These are phyloP conservation scores for Seira ritae DNA, from an alignment of 2,888 invertebrate genomes.

Conservation along the genomic window DNA sequence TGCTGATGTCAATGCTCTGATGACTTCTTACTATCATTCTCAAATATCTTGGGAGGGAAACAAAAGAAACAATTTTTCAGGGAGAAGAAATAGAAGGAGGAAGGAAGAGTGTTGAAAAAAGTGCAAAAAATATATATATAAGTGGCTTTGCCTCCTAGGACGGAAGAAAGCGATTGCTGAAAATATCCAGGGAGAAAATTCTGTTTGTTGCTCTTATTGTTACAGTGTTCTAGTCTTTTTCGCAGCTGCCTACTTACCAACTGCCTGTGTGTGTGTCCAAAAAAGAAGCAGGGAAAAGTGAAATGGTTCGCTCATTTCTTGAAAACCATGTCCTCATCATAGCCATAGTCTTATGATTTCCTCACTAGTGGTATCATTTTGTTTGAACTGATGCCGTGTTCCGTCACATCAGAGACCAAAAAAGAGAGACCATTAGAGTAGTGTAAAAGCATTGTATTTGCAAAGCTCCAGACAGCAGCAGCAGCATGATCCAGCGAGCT, in stretches of 20 bases:
- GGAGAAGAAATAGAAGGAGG: too few relatives aligned
- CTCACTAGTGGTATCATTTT: slow-evolving; percentile 10
- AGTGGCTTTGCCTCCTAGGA: neutral
- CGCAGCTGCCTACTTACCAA: neutral
- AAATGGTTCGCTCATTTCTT: slow-evolving; percentile 4
- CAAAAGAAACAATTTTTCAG: too few relatives aligned
- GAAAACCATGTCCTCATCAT: neutral
- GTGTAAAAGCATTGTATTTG: slow-evolving; percentile 14
- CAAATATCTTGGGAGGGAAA: neutral
- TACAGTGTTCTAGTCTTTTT: neutral
- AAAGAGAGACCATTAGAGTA: slow-evolving; percentile 14
- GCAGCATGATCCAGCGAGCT: neutral
- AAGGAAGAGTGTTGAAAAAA: neutral
- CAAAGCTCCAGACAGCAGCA: neutral
- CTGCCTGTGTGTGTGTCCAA: too few relatives aligned
- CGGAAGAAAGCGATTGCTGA: neutral
- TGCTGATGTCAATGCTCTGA: neutral
- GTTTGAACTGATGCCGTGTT: slow-evolving; percentile 33
- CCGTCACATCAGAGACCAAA: slow-evolving; percentile 36
- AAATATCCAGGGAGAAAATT: neutral
- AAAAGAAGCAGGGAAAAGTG: neutral
- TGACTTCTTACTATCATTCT: neutral
- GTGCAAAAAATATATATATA: neutral
- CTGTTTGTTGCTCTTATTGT: slow-evolving; percentile 13
- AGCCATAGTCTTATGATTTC: neutral